Evolutionary conservation across 2,888 invertebrate species (phyloP).

Genomic region (Amphiduros pacificus): DNA sequence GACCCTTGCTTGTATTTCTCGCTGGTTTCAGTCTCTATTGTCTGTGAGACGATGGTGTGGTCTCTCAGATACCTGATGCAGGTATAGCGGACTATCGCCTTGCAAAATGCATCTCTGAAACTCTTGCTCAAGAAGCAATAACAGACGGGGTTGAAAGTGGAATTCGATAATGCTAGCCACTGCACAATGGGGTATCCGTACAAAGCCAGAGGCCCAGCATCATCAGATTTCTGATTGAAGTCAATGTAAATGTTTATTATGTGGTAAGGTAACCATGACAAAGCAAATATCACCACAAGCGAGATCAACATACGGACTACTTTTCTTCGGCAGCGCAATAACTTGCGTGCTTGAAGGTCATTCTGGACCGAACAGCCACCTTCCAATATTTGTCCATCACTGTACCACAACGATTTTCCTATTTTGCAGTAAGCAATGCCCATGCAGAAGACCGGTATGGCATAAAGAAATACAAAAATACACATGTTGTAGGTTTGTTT

Average conservation of each 20-base stretch:
- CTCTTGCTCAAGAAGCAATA: conserved; percentile 3
- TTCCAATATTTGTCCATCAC: not conserved
- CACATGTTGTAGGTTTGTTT: not conserved
- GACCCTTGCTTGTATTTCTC: too few species aligned
- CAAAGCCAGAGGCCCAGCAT: not conserved
- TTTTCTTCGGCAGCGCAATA: not conserved
- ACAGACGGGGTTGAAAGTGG: not conserved
- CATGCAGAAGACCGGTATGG: not conserved
- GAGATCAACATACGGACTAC: not conserved
- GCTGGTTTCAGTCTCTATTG: too few species aligned
- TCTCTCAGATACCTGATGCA: too few species aligned
- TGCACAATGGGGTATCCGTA: conserved; percentile 1
- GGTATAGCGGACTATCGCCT: too few species aligned
- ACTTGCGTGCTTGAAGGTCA: not conserved
- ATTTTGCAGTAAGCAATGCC: not conserved
- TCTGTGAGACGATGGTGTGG: too few species aligned
- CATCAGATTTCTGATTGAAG: not conserved
- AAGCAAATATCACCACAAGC: not conserved
- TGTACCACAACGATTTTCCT: not conserved
- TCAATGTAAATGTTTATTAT: conserved; percentile 3
- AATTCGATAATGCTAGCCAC: conserved; percentile 1
- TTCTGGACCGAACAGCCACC: not conserved
- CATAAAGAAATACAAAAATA: not conserved
- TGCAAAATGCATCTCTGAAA: too few species aligned
- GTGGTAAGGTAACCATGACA: conserved; percentile 7